Percentiles rank a stretch among this genome's conserved stretches.
These are phyloP conservation scores for Misgurnus mizolepis DNA, from an alignment of 2,113 vertebrate genomes.

Conservation along the genomic window DNA sequence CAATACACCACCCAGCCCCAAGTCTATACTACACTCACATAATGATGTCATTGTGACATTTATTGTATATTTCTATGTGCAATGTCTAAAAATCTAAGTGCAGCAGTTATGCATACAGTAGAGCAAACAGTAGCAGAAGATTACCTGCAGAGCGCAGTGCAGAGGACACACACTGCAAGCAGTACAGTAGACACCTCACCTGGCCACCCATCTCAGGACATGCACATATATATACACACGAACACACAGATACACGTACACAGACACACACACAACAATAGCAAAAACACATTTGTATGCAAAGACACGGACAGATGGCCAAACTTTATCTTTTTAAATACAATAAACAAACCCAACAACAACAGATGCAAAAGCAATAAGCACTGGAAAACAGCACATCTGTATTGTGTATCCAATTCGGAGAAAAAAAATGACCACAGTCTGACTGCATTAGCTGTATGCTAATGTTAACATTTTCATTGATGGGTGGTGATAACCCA, in stretches of 20 bases:
- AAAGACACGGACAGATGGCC: conserved; percentile 44
- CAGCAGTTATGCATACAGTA: neutral
- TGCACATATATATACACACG: conserved; percentile 34
- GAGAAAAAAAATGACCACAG: neutral
- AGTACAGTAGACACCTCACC: conserved; percentile 46
- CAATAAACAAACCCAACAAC: conserved; percentile 30
- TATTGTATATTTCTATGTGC: no score
- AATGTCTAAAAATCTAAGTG: no score
- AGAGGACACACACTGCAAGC: conserved; percentile 55
- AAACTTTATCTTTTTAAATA: conserved; percentile 1
- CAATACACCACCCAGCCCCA: no score
- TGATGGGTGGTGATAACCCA: neutral
- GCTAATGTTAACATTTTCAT: neutral
- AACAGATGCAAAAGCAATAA: conserved; percentile 26
- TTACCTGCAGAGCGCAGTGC: conserved; percentile 51
- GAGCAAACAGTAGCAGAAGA: conserved; percentile 5
- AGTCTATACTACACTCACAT: no score
- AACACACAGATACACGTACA: conserved; percentile 27
- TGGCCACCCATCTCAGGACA: conserved; percentile 52
- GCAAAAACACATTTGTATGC: conserved; percentile 38
- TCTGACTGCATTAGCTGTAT: neutral
- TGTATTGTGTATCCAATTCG: neutral
- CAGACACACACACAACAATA: conserved; percentile 44
- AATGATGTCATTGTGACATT: no score
- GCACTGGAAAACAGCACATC: conserved; percentile 10